These are phyloP conservation scores for Mus pahari DNA, from an alignment of 2,113 vertebrate species.

Conservation along the genomic window DNA sequence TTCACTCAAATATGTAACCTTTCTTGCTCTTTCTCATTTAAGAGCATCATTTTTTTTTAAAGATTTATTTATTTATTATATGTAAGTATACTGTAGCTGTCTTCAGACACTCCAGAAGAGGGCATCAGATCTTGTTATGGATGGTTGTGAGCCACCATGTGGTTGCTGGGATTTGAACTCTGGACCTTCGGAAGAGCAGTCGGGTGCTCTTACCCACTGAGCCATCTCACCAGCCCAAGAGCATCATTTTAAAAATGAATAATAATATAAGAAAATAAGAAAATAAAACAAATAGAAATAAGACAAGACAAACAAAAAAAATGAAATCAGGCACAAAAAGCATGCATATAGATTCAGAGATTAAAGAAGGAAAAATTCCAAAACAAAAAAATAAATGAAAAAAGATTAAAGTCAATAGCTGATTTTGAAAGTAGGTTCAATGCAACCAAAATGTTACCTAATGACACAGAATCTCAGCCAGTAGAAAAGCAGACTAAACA, in stretches of 20 bases:
- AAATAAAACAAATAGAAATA: neutral
- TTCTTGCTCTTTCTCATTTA: neutral
- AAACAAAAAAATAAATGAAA: constrained; percentile 16
- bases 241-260: neutral
- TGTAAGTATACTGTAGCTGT: no score
- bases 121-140: no score
- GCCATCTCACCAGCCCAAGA: no score
- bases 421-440: constrained; percentile 35
- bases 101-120: no score
- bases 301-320: neutral
- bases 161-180: no score
- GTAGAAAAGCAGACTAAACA: constrained; percentile 45
- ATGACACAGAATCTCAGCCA: constrained; percentile 34
- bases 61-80: no score
- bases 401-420: constrained; percentile 4
- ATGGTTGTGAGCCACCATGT: no score
- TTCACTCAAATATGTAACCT: neutral
- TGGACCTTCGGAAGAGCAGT: no score
- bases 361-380: constrained; percentile 19
- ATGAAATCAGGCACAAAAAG: neutral
- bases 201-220: no score
- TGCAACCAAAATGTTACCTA: constrained; percentile 26
- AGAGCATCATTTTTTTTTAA: no score
- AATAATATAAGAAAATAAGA: neutral
- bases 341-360: neutral